Evolutionary conservation across 2,113 vertebrate genomes (phyloP).

Genomic region (Aspidoscelis tigris): DNA sequence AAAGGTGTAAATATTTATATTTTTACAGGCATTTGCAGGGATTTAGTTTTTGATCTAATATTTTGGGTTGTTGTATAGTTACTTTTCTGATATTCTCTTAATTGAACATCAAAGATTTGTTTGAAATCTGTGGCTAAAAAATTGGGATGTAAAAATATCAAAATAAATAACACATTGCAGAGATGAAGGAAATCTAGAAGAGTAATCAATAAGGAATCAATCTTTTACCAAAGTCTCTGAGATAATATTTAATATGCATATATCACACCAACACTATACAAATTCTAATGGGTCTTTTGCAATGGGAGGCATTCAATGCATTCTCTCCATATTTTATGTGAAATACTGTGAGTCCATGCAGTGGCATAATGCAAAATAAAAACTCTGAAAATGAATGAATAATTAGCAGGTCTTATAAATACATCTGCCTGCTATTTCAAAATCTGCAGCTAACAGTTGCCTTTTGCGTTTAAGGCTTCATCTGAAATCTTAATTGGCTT

Average conservation of each 20-base stretch:
- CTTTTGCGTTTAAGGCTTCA: conserved; percentile 29
- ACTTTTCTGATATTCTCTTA: not conserved
- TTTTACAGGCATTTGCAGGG: not conserved
- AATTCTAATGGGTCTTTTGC: not conserved
- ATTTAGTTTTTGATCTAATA: not conserved
- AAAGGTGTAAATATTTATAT: no score
- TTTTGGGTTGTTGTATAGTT: not conserved
- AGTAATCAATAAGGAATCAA: not conserved
- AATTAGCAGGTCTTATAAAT: not conserved
- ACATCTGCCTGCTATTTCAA: not conserved
- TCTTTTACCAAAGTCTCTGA: not conserved
- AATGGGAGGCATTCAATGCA: not conserved
- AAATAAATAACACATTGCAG: conserved; percentile 1
- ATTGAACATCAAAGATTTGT: not conserved
- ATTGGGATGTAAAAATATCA: not conserved
- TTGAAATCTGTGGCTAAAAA: not conserved
- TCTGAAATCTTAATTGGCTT: not conserved
- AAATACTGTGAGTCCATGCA: not conserved
- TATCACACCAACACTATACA: not conserved
- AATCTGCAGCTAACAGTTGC: not conserved
- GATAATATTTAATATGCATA: not conserved
- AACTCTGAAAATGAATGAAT: conserved; percentile 11
- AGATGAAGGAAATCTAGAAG: not conserved
- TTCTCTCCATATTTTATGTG: not conserved
- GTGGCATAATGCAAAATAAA: conserved; percentile 37